Conservation (phyloP, 2,888 invertebrate genomes). For the Latrodectus hesperus region DNA sequence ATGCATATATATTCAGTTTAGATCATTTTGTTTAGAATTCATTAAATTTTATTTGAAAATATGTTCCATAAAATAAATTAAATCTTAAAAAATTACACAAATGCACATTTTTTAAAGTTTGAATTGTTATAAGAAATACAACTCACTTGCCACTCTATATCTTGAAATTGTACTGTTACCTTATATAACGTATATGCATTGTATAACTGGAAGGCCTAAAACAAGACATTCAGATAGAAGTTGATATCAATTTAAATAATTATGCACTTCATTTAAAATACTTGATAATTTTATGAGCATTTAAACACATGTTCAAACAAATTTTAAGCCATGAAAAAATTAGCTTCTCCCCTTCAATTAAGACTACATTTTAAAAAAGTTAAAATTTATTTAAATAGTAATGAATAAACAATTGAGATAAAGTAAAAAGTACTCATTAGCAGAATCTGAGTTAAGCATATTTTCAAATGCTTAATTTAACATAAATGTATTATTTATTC, state of each 20-base stretch:
- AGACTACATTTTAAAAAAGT: neutral
- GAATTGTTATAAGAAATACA: neutral
- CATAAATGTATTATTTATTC: too few relatives aligned
- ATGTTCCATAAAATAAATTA: too few relatives aligned
- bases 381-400: neutral
- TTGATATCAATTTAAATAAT: neutral
- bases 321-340: neutral
- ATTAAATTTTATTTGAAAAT: too few relatives aligned
- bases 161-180: slow-evolving; percentile 84
- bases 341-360: neutral
- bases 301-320: neutral
- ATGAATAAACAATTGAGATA: too few relatives aligned
- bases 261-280: neutral
- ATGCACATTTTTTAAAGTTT: neutral
- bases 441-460: too few relatives aligned
- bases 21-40: too few relatives aligned
- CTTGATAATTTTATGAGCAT: neutral
- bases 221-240: slow-evolving; percentile 31
- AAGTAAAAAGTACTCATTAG: too few relatives aligned
- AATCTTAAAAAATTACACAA: too few relatives aligned
- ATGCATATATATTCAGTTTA: too few relatives aligned
- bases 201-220: slow-evolving; percentile 90
- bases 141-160: slow-evolving; percentile 91
- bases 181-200: slow-evolving; percentile 93
- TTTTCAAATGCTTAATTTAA: too few relatives aligned